Evolutionary conservation across 2,797 vertebrate genomes (phyloP), one percentile per base, ranked within the genome.

Genomic region (Lacerta bilineata): DNA sequence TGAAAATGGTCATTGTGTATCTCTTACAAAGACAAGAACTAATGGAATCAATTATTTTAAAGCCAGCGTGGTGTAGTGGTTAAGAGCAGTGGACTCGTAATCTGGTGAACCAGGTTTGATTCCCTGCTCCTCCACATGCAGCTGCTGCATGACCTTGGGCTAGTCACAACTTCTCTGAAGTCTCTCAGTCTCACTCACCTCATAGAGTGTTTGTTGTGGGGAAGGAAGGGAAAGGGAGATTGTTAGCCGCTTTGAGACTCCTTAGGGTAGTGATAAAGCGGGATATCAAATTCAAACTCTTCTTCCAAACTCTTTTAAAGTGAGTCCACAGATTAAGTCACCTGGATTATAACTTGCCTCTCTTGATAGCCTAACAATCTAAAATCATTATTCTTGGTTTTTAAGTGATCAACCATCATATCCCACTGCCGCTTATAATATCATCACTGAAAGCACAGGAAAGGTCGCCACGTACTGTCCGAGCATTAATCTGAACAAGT

Each of bases 11-110:
- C 50, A 43, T 25, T 25, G 78, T 6, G 0, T 68, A 15, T 84
- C 76, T n/a, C 46, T 68, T 79, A 43, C 76, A 89, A 39, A 18
- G n/a, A 23, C n/a, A 20, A 91, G 43, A 85, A 55, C 17, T 68
- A 79, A 79, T 0, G 0, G 86, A 71, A 55, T 39, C 66, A 55
- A 55, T 55, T 55, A 55, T 55, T 55, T 4, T 55, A 55, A 55
- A 55, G 13, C 13, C 50, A 55, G 50, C 4, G 50, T 55, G 50
- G 13, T 55, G 50, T 55, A 55, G 50, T 55, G 50, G 13, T 55
- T 55, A 55, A 55, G 50, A 55, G 13, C 13, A 0, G 13, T 15
- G 13, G 50, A 15, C 50, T 55, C 50, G 13, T 55, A 55, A 55
- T 55, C 50, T 55, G 50, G 50, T 55, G 50, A 55, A 55, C 50